These are phyloP conservation scores for Elanoides forficatus DNA, from an alignment of 2,113 vertebrate species.

Conservation along the genomic window DNA sequence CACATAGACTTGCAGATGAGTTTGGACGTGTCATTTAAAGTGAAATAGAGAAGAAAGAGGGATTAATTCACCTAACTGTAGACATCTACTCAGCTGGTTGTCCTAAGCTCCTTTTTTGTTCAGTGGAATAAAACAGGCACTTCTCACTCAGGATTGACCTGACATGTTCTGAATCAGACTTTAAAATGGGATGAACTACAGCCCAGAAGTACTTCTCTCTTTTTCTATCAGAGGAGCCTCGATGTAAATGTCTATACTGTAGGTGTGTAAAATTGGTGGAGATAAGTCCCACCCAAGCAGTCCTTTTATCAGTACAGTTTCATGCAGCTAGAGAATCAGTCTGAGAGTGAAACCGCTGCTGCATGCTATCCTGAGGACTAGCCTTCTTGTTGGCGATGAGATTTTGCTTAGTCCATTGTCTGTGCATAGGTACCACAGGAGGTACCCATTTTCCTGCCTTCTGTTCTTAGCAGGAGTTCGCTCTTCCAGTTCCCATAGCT, in stretches of 20 bases:
- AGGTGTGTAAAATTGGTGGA: background rate
- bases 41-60: background rate
- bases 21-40: background rate
- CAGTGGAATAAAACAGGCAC: background rate
- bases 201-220: background rate
- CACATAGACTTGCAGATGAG: background rate
- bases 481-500: background rate
- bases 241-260: background rate
- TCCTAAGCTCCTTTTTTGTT: background rate
- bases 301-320: background rate
- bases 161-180: background rate
- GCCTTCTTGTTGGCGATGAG: background rate
- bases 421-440: background rate
- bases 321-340: background rate
- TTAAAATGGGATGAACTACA: background rate
- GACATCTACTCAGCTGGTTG: background rate
- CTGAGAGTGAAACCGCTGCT: background rate
- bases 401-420: background rate
- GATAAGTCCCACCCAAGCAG: background rate
- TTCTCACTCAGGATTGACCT: background rate
- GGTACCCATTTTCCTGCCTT: background rate
- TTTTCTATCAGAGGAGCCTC: background rate
- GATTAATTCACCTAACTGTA: background rate
- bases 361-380: background rate
- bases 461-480: background rate